Conservation (phyloP, 2,797 vertebrate species). For the Ciconia nigra region DNA sequence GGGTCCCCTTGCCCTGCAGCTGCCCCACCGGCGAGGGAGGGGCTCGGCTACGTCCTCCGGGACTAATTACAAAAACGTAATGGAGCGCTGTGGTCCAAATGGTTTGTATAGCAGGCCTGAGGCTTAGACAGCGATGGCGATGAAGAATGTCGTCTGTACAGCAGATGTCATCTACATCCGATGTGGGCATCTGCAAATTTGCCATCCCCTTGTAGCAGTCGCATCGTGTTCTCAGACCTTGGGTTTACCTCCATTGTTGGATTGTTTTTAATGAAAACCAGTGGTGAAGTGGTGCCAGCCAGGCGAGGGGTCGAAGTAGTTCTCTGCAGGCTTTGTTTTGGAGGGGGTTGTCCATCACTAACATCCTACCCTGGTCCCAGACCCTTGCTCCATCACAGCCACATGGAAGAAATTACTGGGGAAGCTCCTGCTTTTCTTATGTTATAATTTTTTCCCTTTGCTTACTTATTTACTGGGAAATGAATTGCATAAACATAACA, state of each 20-base stretch:
- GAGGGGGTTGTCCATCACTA: background rate
- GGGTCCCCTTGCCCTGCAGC: conserved; percentile 28
- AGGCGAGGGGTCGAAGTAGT: background rate
- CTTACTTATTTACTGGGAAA: conserved; percentile 22
- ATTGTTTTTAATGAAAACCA: background rate
- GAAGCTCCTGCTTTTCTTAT: background rate
- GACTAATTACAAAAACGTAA: conserved; percentile 78
- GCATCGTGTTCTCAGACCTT: background rate
- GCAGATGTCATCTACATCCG: fast-evolving
- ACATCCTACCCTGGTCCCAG: background rate
- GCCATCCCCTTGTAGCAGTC: background rate
- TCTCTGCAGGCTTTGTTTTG: conserved; percentile 18
- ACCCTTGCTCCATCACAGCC: background rate
- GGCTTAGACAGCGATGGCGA: background rate
- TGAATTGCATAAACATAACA: background rate
- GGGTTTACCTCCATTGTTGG: background rate
- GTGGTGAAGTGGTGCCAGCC: background rate
- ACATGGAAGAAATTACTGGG: background rate
- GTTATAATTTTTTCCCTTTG: background rate
- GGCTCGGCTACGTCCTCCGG: conserved; percentile 65
- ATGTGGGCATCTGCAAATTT: background rate
- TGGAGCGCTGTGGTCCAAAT: background rate
- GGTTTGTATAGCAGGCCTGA: background rate
- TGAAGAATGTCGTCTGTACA: background rate
- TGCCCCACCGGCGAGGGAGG: background rate